Evolutionary conservation across 1,140 invertebrate species (phyloP).

Genomic region (Drosophila quadrilineata): DNA sequence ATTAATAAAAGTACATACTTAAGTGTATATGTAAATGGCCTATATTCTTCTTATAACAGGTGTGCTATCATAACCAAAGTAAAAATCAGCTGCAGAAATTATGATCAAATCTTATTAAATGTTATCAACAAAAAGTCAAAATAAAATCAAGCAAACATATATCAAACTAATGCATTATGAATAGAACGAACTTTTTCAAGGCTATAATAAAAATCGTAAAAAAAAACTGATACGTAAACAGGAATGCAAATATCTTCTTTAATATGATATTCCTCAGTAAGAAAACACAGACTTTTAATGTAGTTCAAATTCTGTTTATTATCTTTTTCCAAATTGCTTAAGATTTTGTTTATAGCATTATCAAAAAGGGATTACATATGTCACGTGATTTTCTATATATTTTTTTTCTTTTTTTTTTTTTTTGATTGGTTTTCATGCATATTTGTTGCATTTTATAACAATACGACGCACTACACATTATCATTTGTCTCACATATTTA

Average conservation of each 20-base stretch:
- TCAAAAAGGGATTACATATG: conserved; percentile 48
- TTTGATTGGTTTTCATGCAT: too few relatives aligned
- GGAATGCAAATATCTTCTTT: not conserved
- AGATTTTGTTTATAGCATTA: conserved; percentile 53
- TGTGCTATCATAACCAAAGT: conserved; percentile 41
- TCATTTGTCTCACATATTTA: conserved; percentile 47
- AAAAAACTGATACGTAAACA: conserved; percentile 5
- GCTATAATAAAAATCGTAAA: conserved; percentile 45
- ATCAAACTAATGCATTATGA: conserved; percentile 49
- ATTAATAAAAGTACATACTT: conserved; percentile 23
- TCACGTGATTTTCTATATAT: conserved; percentile 18
- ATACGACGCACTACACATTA: conserved; percentile 60
- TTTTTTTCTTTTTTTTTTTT: conserved; percentile 12
- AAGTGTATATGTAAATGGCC: conserved; percentile 17
- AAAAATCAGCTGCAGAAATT: conserved; percentile 37
- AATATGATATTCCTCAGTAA: too few relatives aligned
- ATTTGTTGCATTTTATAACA: conserved; percentile 35
- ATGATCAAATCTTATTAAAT: conserved; percentile 60
- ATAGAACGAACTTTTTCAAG: conserved; percentile 54
- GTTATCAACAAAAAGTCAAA: conserved; percentile 59
- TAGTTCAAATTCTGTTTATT: conserved; percentile 37
- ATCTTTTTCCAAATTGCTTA: conserved; percentile 47
- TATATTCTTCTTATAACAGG: conserved; percentile 44
- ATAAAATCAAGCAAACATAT: conserved; percentile 52
- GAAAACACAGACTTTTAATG: too few relatives aligned